Conservation (phyloP, 2,797 vertebrate genomes). For the Lutjanus argentimaculatus region DNA sequence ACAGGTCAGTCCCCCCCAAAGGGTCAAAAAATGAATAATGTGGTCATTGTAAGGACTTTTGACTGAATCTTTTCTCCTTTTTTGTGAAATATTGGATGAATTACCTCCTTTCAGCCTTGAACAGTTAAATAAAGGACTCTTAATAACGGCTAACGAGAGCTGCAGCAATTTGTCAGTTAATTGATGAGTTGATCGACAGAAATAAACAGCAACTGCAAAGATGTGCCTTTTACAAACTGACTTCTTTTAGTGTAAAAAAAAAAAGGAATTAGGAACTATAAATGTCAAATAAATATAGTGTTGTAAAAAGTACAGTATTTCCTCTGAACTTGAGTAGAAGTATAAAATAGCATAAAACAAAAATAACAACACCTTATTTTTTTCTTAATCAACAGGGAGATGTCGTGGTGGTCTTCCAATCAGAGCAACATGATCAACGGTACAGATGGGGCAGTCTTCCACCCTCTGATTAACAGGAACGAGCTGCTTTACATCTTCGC, state of each 20-base stretch:
- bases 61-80: too few species aligned
- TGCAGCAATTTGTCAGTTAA: background rate
- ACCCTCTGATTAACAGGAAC: slow-evolving; percentile 86
- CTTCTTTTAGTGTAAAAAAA: background rate
- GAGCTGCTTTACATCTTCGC: slow-evolving; percentile 90
- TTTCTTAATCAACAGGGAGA: slow-evolving; percentile 70
- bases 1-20: too few species aligned
- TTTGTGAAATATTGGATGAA: background rate
- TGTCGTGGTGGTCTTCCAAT: slow-evolving; percentile 89
- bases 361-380: background rate
- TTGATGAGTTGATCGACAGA: background rate
- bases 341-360: background rate
- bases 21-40: too few species aligned
- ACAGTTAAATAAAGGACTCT: background rate
- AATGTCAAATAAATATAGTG: background rate
- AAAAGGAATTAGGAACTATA: background rate
- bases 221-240: background rate
- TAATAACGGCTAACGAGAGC: background rate
- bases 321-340: background rate
- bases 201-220: background rate
- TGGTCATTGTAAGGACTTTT: too few species aligned
- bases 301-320: too few species aligned
- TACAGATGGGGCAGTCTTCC: slow-evolving; percentile 88
- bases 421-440: slow-evolving; percentile 92
- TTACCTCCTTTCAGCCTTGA: background rate